Percentiles rank a stretch among this genome's conserved stretches.
These are phyloP conservation scores for Phrynosoma blainvillii DNA, from an alignment of 2,113 vertebrate genomes.

Conservation along the genomic window DNA sequence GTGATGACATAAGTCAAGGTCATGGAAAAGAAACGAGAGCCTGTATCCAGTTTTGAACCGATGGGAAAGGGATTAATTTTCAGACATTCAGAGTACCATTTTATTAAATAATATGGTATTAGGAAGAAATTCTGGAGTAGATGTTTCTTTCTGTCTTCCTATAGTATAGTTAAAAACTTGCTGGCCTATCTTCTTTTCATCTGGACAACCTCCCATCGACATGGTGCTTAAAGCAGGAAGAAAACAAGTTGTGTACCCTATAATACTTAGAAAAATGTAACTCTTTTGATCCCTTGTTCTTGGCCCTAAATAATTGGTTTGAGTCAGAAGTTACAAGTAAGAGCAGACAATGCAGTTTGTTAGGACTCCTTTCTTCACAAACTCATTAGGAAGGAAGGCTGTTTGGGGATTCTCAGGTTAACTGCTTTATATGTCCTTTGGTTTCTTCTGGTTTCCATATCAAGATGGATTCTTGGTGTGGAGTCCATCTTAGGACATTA, in stretches of 20 bases:
- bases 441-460: no score
- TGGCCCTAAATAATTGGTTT: background rate
- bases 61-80: background rate
- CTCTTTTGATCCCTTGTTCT: background rate
- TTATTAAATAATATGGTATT: no score
- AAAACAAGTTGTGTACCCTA: background rate
- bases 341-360: background rate
- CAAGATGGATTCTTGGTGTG: background rate
- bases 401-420: background rate
- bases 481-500: no score
- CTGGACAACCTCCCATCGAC: background rate
- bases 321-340: background rate
- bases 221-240: background rate
- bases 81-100: background rate
- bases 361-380: background rate
- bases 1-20: background rate
- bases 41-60: background rate
- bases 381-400: background rate
- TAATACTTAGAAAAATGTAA: background rate
- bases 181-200: background rate
- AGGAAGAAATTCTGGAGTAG: no score
- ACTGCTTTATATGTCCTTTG: background rate
- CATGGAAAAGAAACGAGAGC: background rate
- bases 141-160: background rate
- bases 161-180: background rate